phyloP scores from a whole-genome alignment of 2,113 vertebrate genomes.

The Rhinoderma darwinii region DNA sequence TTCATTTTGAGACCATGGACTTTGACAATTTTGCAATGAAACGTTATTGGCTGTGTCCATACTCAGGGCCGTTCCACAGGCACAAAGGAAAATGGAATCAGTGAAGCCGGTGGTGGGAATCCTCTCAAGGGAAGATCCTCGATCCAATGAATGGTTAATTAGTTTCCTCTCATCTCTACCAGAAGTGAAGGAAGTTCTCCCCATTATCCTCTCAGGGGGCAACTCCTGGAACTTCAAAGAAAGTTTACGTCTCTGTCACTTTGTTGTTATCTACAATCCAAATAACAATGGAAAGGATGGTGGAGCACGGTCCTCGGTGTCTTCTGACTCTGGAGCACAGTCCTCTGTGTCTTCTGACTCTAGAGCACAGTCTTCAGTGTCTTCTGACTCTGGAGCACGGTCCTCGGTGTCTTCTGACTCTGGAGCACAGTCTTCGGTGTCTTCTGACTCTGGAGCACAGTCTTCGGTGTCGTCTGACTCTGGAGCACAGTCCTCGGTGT shows the following conservation, averaged over 20 bases:
- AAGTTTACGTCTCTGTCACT: not conserved
- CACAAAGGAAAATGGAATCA: not conserved
- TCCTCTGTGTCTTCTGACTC: too few relatives aligned
- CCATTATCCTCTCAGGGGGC: not conserved
- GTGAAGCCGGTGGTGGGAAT: not conserved
- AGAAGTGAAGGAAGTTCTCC: not conserved
- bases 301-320: too few relatives aligned
- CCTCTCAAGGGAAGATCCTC: not conserved
- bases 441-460: too few relatives aligned
- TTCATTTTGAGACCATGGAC: too few relatives aligned
- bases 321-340: too few relatives aligned
- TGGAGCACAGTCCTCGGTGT: too few relatives aligned
- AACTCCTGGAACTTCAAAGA: not conserved
- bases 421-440: too few relatives aligned
- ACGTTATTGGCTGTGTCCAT: not conserved
- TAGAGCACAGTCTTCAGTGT: too few relatives aligned
- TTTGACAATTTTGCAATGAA: too few relatives aligned
- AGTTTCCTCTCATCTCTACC: conserved; percentile 8
- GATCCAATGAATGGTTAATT: not conserved
- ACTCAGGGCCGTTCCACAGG: not conserved
- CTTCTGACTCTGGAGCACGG: too few relatives aligned
- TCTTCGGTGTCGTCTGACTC: too few relatives aligned
- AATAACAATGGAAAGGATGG: not conserved
- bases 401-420: too few relatives aligned
- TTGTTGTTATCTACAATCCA: conserved; percentile 24